Evolutionary conservation across 1,140 invertebrate species (phyloP).

Genomic region (Achatina immaculata): DNA sequence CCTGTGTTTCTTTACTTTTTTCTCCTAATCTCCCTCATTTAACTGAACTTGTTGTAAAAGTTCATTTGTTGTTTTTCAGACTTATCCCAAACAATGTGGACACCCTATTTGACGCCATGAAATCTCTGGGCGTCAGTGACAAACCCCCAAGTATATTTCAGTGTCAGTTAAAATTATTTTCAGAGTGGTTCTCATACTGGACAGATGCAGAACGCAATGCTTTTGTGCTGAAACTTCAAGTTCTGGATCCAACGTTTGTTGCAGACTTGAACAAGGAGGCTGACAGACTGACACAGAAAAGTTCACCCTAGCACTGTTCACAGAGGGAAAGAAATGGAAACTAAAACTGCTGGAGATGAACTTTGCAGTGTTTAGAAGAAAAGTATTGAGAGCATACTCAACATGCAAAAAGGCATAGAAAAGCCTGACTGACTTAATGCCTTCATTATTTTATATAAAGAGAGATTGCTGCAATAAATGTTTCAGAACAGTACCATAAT

Average conservation of each 20-base stretch:
- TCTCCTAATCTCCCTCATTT: too few relatives aligned
- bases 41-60: too few relatives aligned
- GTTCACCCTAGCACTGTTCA: neutral
- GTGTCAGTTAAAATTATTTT: slow-evolving; percentile 88
- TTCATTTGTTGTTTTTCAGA: slow-evolving; percentile 60
- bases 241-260: slow-evolving; percentile 57
- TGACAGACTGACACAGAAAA: slow-evolving; percentile 9
- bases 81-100: slow-evolving; percentile 75
- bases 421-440: too few relatives aligned
- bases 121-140: slow-evolving; percentile 76
- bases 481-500: too few relatives aligned
- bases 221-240: slow-evolving; percentile 57
- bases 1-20: too few relatives aligned
- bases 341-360: too few relatives aligned
- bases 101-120: slow-evolving; percentile 80
- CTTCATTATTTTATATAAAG: too few relatives aligned
- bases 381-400: too few relatives aligned
- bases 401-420: too few relatives aligned
- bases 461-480: too few relatives aligned
- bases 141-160: slow-evolving; percentile 89
- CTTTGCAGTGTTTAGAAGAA: too few relatives aligned
- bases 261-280: slow-evolving; percentile 55
- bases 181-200: slow-evolving; percentile 89
- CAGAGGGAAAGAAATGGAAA: neutral
- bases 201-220: slow-evolving; percentile 78